Conservation (phyloP, 30 jellyfish, hydroid and myxozoan species). For the Hydra vulgaris region DNA sequence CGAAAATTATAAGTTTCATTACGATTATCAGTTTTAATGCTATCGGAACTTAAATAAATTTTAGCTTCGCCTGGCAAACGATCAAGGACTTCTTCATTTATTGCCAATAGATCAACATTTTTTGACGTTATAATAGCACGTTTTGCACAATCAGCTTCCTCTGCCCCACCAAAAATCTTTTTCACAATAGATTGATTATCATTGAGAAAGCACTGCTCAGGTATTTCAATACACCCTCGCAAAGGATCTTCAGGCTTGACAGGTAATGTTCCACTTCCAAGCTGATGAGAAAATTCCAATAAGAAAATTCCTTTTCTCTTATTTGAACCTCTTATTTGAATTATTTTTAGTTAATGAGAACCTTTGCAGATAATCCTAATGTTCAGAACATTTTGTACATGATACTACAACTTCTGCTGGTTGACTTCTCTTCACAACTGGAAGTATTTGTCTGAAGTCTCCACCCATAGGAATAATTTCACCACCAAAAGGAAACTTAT, state of each 20-base stretch:
- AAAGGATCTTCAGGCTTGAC: slow-evolving; percentile 1
- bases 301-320: background rate
- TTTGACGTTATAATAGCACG: slow-evolving; percentile 25
- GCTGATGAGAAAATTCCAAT: background rate
- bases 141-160: slow-evolving; percentile 16
- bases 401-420: slow-evolving; percentile 38
- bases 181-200: background rate
- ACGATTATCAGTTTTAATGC: slow-evolving; percentile 1
- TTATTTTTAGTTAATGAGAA: background rate
- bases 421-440: slow-evolving; percentile 53
- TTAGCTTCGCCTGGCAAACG: slow-evolving; percentile 20
- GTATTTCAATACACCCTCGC: slow-evolving; percentile 1
- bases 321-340: slow-evolving; percentile 20
- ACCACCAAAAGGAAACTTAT: slow-evolving; percentile 32
- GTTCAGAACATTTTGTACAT: slow-evolving; percentile 27
- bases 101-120: slow-evolving; percentile 11
- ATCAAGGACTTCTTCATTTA: slow-evolving; percentile 13
- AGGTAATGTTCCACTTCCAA: slow-evolving; percentile 23
- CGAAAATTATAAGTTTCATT: background rate
- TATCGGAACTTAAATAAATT: slow-evolving; percentile 18
- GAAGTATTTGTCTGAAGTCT: slow-evolving; percentile 57
- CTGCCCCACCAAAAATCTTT: background rate
- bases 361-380: slow-evolving; percentile 14
- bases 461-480: slow-evolving; percentile 32
- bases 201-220: slow-evolving; percentile 1